These are phyloP conservation scores for Regulus satrapa DNA, from an alignment of 2,113 vertebrate species.

Conservation along the genomic window DNA sequence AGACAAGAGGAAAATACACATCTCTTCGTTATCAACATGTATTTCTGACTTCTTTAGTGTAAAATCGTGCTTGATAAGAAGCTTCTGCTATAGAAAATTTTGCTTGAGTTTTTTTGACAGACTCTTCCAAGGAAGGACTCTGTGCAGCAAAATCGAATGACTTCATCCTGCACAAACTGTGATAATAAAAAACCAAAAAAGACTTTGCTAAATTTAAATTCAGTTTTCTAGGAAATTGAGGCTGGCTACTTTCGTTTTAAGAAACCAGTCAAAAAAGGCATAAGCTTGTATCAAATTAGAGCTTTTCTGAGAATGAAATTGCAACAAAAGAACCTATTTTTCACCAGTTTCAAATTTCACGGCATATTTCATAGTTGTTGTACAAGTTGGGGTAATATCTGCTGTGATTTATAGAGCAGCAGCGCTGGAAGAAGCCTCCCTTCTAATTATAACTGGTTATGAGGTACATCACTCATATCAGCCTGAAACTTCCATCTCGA, in stretches of 20 bases:
- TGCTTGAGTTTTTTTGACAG: background rate
- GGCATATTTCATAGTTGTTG: slow-evolving; percentile 36
- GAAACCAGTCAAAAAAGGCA: background rate
- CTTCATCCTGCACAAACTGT: background rate
- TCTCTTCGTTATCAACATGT: background rate
- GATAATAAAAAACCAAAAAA: background rate
- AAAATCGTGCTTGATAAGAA: background rate
- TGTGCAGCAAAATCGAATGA: background rate
- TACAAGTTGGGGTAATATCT: slow-evolving; percentile 48
- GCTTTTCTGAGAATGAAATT: background rate
- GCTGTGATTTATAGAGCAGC: slow-evolving; percentile 48
- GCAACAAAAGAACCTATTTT: slow-evolving; percentile 28
- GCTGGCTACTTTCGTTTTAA: background rate
- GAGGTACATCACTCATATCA: slow-evolving; percentile 59
- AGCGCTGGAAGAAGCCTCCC: slow-evolving; percentile 38
- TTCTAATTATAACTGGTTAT: slow-evolving; percentile 62
- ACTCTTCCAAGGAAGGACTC: background rate
- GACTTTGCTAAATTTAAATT: background rate
- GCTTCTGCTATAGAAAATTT: background rate
- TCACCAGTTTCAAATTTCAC: slow-evolving; percentile 13
- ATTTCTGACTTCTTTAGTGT: background rate
- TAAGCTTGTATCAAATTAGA: background rate
- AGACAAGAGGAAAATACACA: slow-evolving; percentile 39
- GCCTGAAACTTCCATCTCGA: slow-evolving; percentile 35
- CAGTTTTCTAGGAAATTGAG: background rate